A percentile compares a stretch with the other conserved stretches of the same genome.
These are phyloP conservation scores for Hemibagrus wyckioides DNA, from an alignment of 2,113 vertebrate genomes.

Conservation along the genomic window DNA sequence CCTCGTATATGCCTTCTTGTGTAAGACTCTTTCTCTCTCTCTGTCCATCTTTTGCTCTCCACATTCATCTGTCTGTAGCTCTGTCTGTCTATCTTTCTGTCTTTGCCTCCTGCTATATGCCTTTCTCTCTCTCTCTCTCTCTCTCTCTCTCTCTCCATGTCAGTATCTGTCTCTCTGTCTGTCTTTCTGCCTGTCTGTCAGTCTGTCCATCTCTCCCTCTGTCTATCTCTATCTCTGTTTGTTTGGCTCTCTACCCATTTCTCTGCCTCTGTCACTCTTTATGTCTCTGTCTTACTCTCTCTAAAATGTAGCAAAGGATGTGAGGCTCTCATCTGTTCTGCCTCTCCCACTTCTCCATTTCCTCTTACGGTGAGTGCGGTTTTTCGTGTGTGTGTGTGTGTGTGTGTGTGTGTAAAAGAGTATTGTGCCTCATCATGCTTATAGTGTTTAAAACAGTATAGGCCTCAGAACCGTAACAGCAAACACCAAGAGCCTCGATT, in stretches of 20 bases:
- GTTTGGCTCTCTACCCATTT: background rate
- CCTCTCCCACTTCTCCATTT: slow-evolving; percentile 27
- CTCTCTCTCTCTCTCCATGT: background rate
- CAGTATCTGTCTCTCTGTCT: background rate
- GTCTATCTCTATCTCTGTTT: background rate
- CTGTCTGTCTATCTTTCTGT: background rate
- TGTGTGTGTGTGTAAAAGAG: slow-evolving; percentile 15
- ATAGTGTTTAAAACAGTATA: slow-evolving; percentile 38
- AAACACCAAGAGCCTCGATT: slow-evolving; percentile 10
- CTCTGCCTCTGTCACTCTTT: background rate
- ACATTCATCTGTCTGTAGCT: background rate
- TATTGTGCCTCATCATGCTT: slow-evolving; percentile 1
- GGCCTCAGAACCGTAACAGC: slow-evolving; percentile 34
- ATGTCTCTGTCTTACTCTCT: background rate
- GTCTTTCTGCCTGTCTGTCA: background rate
- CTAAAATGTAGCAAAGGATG: background rate
- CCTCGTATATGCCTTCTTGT: background rate
- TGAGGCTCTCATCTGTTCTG: background rate
- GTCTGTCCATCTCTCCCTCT: background rate
- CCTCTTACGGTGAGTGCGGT: background rate
- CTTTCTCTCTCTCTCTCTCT: background rate
- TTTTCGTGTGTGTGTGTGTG: background rate
- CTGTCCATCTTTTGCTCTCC: background rate
- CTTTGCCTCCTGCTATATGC: too few species aligned
- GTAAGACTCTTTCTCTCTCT: background rate